Evolutionary conservation across 2,888 invertebrate genomes (phyloP).

Genomic region (Caenorhabditis sulstoni): DNA sequence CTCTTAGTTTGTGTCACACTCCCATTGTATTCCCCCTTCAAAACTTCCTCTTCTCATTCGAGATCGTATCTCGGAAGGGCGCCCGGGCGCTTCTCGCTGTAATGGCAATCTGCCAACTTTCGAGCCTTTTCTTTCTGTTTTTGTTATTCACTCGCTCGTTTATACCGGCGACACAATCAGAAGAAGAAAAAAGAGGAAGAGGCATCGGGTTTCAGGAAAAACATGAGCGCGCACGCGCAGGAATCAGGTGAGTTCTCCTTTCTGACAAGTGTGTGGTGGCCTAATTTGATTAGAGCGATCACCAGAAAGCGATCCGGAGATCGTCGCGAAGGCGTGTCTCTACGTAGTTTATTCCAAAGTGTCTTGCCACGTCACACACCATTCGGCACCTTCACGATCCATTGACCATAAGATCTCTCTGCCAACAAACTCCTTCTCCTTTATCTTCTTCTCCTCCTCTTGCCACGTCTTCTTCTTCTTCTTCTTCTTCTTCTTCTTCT

Average conservation of each 20-base stretch:
- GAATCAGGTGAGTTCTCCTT: slow-evolving; percentile 42
- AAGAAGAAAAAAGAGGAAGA: neutral
- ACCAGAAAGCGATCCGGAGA: neutral
- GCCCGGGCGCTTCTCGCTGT: slow-evolving; percentile 34
- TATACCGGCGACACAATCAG: slow-evolving; percentile 29
- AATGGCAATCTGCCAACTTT: slow-evolving; percentile 47
- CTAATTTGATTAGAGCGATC: slow-evolving; percentile 49
- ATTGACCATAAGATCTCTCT: slow-evolving; percentile 34
- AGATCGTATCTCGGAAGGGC: slow-evolving; percentile 25
- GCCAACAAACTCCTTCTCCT: slow-evolving; percentile 4
- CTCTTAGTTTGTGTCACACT: slow-evolving; percentile 15
- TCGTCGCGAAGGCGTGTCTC: too few relatives aligned
- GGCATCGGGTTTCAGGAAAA: slow-evolving; percentile 50
- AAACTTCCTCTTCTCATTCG: slow-evolving; percentile 14
- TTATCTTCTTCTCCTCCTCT: neutral
- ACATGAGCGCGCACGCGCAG: slow-evolving; percentile 22
- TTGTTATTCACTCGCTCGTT: slow-evolving; percentile 27
- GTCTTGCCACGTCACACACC: neutral
- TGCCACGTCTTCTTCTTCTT: slow-evolving; percentile 46
- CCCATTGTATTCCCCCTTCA: slow-evolving; percentile 28
- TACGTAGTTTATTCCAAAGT: neutral
- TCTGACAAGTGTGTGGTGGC: slow-evolving; percentile 13
- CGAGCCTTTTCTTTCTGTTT: slow-evolving; percentile 17
- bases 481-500: slow-evolving; percentile 3
- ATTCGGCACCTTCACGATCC: slow-evolving; percentile 36